Percentiles rank a stretch among this genome's conserved stretches.
Evolutionary conservation across 2,113 vertebrate genomes (phyloP).

Genomic region (Phrynosoma blainvillii): DNA sequence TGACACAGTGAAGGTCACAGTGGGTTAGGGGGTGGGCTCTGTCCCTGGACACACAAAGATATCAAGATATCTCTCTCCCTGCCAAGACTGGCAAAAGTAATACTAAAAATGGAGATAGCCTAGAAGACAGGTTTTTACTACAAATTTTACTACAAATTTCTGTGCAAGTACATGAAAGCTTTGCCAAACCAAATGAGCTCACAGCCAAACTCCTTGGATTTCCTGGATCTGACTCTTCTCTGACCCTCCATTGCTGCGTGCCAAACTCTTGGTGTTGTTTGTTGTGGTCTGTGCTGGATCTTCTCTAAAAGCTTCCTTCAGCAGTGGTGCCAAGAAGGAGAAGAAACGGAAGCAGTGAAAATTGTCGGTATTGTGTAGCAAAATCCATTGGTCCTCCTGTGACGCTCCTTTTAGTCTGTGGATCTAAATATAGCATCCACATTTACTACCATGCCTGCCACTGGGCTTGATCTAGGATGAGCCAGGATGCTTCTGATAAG

Average conservation of each 20-base stretch:
- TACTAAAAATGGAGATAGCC: constrained; percentile 29
- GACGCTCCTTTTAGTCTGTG: constrained; percentile 55
- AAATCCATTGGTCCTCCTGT: constrained; percentile 55
- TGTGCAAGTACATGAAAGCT: constrained; percentile 49
- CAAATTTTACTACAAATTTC: constrained; percentile 48
- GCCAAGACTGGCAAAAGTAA: background rate
- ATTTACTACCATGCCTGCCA: constrained; percentile 62
- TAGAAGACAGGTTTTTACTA: background rate
- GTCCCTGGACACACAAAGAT: background rate
- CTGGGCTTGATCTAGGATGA: constrained; percentile 47
- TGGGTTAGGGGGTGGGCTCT: background rate
- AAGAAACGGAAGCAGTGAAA: constrained; percentile 47
- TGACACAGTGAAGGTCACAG: fast-evolving
- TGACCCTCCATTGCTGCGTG: fast-evolving
- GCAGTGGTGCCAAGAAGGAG: constrained; percentile 53
- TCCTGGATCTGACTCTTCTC: constrained; percentile 27
- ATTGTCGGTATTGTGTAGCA: constrained; percentile 56
- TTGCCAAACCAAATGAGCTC: constrained; percentile 39
- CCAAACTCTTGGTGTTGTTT: constrained; percentile 16
- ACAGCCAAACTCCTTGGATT: constrained; percentile 42
- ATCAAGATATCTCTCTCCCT: background rate
- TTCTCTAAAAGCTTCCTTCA: constrained; percentile 48
- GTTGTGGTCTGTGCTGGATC: constrained; percentile 45
- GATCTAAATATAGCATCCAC: constrained; percentile 71
- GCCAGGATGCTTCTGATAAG: constrained; percentile 32